A percentile compares a stretch with the other conserved stretches of the same genome.
phyloP scores from a whole-genome alignment of 2,888 invertebrate species.

The Dioctria rufipes region DNA sequence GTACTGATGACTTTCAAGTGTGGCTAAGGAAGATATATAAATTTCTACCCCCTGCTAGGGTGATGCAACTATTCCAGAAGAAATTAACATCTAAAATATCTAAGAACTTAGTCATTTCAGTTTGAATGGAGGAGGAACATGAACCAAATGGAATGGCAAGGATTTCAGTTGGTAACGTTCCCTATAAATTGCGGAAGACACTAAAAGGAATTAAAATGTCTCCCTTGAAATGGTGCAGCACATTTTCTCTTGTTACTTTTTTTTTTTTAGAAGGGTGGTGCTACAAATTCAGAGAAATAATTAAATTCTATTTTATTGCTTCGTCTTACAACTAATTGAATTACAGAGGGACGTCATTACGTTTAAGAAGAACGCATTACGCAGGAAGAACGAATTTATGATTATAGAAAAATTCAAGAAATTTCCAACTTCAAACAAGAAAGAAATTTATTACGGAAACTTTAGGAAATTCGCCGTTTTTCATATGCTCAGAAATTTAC shows the following conservation, averaged over 20 bases:
- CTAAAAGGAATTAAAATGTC: constrained; percentile 6
- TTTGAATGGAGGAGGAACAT: constrained; percentile 6
- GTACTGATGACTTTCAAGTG: constrained; percentile 29
- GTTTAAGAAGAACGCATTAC: not conserved
- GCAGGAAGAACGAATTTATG: not conserved
- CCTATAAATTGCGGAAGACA: not conserved
- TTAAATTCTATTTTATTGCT: constrained; percentile 18
- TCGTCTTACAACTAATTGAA: constrained; percentile 18
- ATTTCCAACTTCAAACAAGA: not conserved
- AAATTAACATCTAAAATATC: constrained; percentile 34
- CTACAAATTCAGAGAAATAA: constrained; percentile 16
- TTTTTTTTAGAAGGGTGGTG: not conserved
- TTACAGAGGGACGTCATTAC: not conserved
- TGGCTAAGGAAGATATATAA: not conserved
- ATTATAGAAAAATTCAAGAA: not conserved
- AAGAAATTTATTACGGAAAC: not conserved
- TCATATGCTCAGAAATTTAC: not conserved
- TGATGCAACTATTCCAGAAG: constrained; percentile 31
- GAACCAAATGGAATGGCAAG: constrained; percentile 1
- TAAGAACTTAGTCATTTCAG: constrained; percentile 4
- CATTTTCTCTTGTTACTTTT: not conserved
- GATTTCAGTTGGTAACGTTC: not conserved
- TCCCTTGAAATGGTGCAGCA: not conserved
- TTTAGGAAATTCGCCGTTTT: constrained; percentile 13
- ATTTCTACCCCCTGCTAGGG: not conserved